A percentile compares a stretch with the other conserved stretches of the same genome.
These are phyloP conservation scores for Dasypogon diadema DNA, from an alignment of 2,888 invertebrate species.

Conservation along the genomic window DNA sequence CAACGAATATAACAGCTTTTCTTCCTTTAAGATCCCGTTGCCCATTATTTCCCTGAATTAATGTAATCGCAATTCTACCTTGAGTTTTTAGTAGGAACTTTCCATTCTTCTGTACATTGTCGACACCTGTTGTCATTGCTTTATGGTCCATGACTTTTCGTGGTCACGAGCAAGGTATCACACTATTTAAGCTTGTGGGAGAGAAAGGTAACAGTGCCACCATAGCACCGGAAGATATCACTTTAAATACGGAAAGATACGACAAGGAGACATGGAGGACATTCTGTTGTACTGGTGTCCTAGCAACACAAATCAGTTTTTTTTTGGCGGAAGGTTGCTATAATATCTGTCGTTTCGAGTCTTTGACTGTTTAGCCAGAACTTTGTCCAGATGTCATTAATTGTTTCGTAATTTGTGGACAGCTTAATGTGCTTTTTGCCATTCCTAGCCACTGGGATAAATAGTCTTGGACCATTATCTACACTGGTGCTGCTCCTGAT, in stretches of 20 bases:
- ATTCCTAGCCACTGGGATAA: neutral
- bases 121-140: slow-evolving; percentile 43
- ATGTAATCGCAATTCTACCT: slow-evolving; percentile 24
- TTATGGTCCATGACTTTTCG: slow-evolving; percentile 18
- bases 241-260: slow-evolving; percentile 28
- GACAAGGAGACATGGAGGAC: slow-evolving; percentile 3
- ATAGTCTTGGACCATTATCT: slow-evolving; percentile 38
- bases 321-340: slow-evolving; percentile 12
- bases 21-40: too few species aligned
- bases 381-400: slow-evolving; percentile 50
- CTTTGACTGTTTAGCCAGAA: slow-evolving; percentile 3
- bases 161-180: slow-evolving; percentile 1
- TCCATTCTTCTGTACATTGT: slow-evolving; percentile 11
- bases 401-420: slow-evolving; percentile 53
- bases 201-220: neutral
- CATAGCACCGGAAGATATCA: neutral
- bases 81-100: neutral
- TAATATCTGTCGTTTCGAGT: slow-evolving; percentile 2
- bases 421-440: slow-evolving; percentile 50
- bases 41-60: slow-evolving; percentile 19
- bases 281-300: neutral
- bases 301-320: neutral
- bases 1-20: too few species aligned
- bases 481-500: slow-evolving; percentile 47
- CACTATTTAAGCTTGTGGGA: neutral